A percentile compares a stretch with the other conserved stretches of the same genome.
Evolutionary conservation across 2,888 invertebrate genomes (phyloP).

Genomic region (Sinhomidia bicolor): DNA sequence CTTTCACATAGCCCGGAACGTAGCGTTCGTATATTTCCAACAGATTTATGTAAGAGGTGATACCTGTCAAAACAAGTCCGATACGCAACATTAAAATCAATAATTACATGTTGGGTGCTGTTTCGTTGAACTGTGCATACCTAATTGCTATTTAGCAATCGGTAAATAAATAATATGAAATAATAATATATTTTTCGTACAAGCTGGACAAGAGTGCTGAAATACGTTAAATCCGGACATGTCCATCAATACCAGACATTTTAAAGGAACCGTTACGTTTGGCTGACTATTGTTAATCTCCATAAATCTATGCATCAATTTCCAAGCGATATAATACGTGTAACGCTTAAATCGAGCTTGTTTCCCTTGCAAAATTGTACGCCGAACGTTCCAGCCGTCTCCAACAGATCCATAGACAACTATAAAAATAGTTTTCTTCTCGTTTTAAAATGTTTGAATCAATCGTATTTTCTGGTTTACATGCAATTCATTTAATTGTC

Average conservation of each 20-base stretch:
- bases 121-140: neutral
- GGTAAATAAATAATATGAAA: neutral
- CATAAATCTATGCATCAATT: neutral
- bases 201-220: constrained; percentile 3
- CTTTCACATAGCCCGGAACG: constrained; percentile 31
- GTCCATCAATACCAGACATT: constrained; percentile 1
- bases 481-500: too few species aligned
- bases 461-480: too few species aligned
- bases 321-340: neutral
- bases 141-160: too few species aligned
- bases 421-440: neutral
- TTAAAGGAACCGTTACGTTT: constrained; percentile 39
- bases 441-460: neutral
- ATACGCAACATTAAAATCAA: neutral
- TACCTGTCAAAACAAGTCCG: neutral
- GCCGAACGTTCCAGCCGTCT: constrained; percentile 29
- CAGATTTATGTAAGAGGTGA: constrained; percentile 10
- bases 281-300: constrained; percentile 6
- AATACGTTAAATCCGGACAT: constrained; percentile 22
- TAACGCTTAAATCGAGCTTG: constrained; percentile 19
- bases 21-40: constrained; percentile 37
- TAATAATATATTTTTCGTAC: neutral
- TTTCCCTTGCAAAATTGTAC: constrained; percentile 44
- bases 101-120: too few species aligned
- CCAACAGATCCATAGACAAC: constrained; percentile 23